phyloP scores from a whole-genome alignment of 2,888 invertebrate species.

The Meliscaeva auricollis region DNA sequence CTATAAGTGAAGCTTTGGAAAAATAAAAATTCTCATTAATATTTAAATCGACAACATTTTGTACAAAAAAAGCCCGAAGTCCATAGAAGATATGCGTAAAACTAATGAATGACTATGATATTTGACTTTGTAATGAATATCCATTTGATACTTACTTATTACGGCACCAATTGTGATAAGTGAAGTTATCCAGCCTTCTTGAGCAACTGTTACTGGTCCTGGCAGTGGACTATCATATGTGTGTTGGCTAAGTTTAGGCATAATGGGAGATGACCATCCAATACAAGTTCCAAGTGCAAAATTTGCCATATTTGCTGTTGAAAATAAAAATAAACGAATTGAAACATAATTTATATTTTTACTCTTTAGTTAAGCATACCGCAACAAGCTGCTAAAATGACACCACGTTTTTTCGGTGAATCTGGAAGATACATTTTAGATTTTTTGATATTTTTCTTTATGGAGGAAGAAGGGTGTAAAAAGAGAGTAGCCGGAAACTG shows the following conservation, averaged over 20 bases:
- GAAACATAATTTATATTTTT: background rate
- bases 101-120: too few species aligned
- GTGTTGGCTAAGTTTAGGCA: conserved; percentile 86
- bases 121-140: too few species aligned
- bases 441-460: background rate
- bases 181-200: conserved; percentile 91
- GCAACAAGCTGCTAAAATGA: conserved; percentile 5
- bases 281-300: conserved; percentile 88
- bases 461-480: too few species aligned
- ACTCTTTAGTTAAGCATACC: background rate
- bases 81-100: too few species aligned
- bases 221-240: conserved; percentile 83
- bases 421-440: background rate
- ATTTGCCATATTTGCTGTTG: conserved; percentile 89
- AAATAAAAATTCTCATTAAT: background rate
- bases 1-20: conserved; percentile 87
- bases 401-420: background rate
- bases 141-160: conserved; percentile 84
- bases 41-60: too few species aligned
- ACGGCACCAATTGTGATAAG: conserved; percentile 89
- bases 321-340: too few species aligned
- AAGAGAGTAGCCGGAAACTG: too few species aligned
- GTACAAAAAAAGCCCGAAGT: too few species aligned
- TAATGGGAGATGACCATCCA: conserved; percentile 91
- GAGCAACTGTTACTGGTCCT: conserved; percentile 84